Conservation (phyloP, 1,140 invertebrate genomes). For the Sycophaga agraensis region DNA sequence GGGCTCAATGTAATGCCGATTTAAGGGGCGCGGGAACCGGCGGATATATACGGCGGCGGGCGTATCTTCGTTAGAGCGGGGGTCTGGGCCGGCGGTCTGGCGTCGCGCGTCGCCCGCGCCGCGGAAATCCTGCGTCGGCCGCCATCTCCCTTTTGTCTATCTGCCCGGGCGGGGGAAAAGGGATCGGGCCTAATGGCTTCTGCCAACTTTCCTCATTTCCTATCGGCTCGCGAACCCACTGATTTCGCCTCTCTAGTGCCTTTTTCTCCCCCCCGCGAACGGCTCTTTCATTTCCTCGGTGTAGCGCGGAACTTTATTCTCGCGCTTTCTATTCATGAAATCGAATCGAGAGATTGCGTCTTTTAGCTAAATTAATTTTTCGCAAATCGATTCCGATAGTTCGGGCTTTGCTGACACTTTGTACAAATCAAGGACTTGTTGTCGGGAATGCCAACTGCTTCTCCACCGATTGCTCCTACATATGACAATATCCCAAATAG, state of each 20-base stretch:
- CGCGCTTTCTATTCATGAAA: no score
- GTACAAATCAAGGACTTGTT: no score
- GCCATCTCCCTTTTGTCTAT: not conserved
- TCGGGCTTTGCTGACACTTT: no score
- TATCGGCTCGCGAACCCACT: conserved; percentile 40
- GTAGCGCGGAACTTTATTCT: no score
- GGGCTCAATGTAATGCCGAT: conserved; percentile 45
- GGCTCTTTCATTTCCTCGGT: no score
- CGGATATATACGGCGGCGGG: conserved; percentile 45
- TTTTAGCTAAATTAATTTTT: no score
- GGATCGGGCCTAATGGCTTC: conserved; percentile 34
- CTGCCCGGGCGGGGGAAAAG: conserved; percentile 18
- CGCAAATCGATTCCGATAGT: not conserved
- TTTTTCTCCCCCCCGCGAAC: conserved; percentile 14
- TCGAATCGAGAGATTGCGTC: no score
- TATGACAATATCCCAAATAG: no score
- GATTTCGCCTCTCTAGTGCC: conserved; percentile 3
- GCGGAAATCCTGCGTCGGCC: conserved; percentile 11
- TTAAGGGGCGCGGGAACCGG: conserved; percentile 35
- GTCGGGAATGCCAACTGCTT: no score
- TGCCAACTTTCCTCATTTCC: conserved; percentile 51
- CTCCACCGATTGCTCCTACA: no score
- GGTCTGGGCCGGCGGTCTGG: no score
- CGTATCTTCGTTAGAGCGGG: conserved; percentile 49
- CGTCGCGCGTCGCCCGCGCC: conserved; percentile 16